Conservation (phyloP, 1,140 invertebrate species). For the Zelostemma sp. region DNA sequence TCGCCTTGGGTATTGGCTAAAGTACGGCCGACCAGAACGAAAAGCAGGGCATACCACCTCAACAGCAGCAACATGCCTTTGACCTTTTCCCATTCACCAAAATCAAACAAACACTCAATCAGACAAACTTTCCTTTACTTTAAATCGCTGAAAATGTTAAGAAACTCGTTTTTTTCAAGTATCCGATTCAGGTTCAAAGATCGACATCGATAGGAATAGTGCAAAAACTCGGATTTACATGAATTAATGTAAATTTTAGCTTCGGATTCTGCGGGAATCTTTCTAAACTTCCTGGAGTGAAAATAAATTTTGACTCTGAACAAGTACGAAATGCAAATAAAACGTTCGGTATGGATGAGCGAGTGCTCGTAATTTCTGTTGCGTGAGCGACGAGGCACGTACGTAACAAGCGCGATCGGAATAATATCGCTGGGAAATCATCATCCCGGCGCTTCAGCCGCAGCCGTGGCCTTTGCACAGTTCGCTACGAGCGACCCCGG, state of each 20-base stretch:
- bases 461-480: background rate
- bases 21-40: slow-evolving; percentile 20
- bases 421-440: background rate
- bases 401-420: background rate
- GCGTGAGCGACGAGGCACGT: background rate
- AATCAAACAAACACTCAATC: background rate
- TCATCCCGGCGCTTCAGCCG: background rate
- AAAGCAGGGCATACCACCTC: slow-evolving; percentile 40
- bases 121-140: too few species aligned
- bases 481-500: too few species aligned
- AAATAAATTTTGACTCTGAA: too few species aligned
- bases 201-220: background rate
- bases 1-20: slow-evolving; percentile 18
- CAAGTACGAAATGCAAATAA: too few species aligned
- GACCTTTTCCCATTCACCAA: slow-evolving; percentile 5
- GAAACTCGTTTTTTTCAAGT: too few species aligned
- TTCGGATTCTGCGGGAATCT: background rate
- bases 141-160: too few species aligned
- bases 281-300: too few species aligned
- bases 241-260: background rate
- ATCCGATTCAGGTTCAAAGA: slow-evolving; percentile 2
- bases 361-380: slow-evolving; percentile 1
- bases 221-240: background rate
- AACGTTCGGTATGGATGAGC: too few species aligned
- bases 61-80: slow-evolving; percentile 53